A percentile compares a stretch with the other conserved stretches of the same genome.
Evolutionary conservation across 2,888 invertebrate genomes (phyloP).

Genomic region (Conops quadrifasciatus): DNA sequence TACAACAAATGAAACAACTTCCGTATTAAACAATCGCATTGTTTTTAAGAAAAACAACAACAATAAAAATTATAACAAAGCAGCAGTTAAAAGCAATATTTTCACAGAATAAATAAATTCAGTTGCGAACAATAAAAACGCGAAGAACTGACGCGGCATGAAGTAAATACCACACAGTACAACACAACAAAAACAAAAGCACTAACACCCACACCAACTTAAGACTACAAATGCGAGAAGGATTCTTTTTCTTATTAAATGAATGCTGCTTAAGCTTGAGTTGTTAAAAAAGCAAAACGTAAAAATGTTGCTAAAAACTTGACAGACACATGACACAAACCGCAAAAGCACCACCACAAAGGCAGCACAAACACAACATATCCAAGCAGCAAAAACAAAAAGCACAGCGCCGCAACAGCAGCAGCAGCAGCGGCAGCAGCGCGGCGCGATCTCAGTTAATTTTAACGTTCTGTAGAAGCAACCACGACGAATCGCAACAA

Average conservation of each 20-base stretch:
- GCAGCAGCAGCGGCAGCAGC: background rate
- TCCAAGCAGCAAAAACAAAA: constrained; percentile 20
- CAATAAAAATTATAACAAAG: background rate
- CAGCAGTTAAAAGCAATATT: too few relatives aligned
- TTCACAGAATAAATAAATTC: too few relatives aligned
- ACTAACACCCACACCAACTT: background rate
- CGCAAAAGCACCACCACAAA: background rate
- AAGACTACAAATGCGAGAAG: background rate
- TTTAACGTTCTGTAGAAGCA: background rate
- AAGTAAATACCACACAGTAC: too few relatives aligned
- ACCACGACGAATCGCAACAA: background rate
- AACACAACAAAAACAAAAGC: background rate
- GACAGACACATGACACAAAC: constrained; percentile 27
- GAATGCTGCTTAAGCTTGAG: background rate
- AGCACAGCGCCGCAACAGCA: constrained; percentile 4
- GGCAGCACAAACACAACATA: background rate
- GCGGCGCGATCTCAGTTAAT: constrained; percentile 11
- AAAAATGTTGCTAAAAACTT: constrained; percentile 10
- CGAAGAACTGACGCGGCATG: too few relatives aligned
- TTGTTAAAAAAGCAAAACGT: background rate
- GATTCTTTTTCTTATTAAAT: background rate
- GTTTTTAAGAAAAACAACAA: background rate
- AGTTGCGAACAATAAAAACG: too few relatives aligned
- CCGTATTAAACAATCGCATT: background rate
- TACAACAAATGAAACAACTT: background rate